phyloP scores from a whole-genome alignment of 1,140 invertebrate genomes.

The Neodiprion lecontei region DNA sequence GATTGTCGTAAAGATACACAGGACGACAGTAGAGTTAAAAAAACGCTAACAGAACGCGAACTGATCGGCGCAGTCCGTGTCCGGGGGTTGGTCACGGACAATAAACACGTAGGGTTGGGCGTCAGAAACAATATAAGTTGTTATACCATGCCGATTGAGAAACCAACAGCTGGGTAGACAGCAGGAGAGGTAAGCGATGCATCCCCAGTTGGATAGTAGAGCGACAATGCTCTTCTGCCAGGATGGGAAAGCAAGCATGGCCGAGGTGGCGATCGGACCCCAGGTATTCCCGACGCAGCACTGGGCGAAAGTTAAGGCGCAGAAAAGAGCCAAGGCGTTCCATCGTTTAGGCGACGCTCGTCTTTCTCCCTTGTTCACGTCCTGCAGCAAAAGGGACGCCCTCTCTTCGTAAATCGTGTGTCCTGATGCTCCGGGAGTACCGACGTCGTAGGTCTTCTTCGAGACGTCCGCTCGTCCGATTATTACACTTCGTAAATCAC shows the following conservation, averaged over 20 bases:
- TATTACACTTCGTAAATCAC: neutral
- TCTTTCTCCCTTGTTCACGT: neutral
- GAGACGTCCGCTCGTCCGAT: neutral
- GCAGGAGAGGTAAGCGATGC: conserved; percentile 58
- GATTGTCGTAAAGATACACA: too few species aligned
- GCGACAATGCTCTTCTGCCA: conserved; percentile 60
- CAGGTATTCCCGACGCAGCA: conserved; percentile 63
- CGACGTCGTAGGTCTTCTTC: neutral
- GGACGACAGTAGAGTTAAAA: too few species aligned
- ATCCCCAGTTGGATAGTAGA: conserved; percentile 63
- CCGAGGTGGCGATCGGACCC: conserved; percentile 61
- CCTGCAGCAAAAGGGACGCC: neutral
- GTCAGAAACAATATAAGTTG: neutral
- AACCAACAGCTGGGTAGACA: conserved; percentile 59
- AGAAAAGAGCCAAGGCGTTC: conserved; percentile 39
- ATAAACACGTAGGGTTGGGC: too few species aligned
- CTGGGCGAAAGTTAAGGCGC: conserved; percentile 37
- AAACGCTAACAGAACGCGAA: too few species aligned
- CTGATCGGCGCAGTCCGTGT: too few species aligned
- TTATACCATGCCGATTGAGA: conserved; percentile 47
- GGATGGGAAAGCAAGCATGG: conserved; percentile 55
- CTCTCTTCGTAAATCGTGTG: neutral
- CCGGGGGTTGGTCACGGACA: too few species aligned
- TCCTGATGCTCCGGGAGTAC: neutral
- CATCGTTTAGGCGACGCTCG: conserved; percentile 33